phyloP scores from a whole-genome alignment of 2,888 invertebrate genomes.

The Bembecia ichneumoniformis region DNA sequence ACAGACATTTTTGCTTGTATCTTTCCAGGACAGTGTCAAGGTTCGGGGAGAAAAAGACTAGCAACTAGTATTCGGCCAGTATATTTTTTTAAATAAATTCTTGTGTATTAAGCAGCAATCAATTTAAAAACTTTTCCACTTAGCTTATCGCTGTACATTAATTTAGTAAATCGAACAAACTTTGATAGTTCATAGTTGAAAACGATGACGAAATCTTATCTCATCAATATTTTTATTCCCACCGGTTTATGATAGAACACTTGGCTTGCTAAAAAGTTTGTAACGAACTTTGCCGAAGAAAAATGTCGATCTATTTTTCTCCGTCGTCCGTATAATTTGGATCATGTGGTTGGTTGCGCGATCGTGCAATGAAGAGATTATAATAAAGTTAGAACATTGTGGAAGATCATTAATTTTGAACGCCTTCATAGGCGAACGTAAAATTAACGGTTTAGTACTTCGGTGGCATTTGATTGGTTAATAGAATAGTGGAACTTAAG shows the following conservation, averaged over 20 bases:
- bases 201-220: background rate
- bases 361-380: conserved; percentile 46
- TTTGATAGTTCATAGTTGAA: too few species aligned
- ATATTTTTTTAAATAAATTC: too few species aligned
- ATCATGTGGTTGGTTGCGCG: conserved; percentile 48
- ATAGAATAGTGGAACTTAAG: too few species aligned
- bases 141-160: too few species aligned
- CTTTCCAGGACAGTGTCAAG: too few species aligned
- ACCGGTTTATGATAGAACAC: background rate
- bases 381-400: conserved; percentile 44
- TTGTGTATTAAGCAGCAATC: too few species aligned
- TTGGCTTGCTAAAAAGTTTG: background rate
- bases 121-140: too few species aligned
- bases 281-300: conserved; percentile 25
- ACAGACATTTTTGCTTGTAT: too few species aligned
- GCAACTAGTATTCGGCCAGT: too few species aligned
- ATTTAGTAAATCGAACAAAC: too few species aligned
- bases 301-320: conserved; percentile 57
- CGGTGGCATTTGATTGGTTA: background rate
- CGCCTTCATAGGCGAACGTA: conserved; percentile 21
- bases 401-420: conserved; percentile 46
- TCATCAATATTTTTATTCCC: background rate
- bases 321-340: conserved; percentile 46
- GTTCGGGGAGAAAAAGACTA: too few species aligned
- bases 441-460: background rate